Percentiles rank a stretch among this genome's conserved stretches.
Conservation (phyloP, 2,797 vertebrate species). For the Carapus acus region DNA sequence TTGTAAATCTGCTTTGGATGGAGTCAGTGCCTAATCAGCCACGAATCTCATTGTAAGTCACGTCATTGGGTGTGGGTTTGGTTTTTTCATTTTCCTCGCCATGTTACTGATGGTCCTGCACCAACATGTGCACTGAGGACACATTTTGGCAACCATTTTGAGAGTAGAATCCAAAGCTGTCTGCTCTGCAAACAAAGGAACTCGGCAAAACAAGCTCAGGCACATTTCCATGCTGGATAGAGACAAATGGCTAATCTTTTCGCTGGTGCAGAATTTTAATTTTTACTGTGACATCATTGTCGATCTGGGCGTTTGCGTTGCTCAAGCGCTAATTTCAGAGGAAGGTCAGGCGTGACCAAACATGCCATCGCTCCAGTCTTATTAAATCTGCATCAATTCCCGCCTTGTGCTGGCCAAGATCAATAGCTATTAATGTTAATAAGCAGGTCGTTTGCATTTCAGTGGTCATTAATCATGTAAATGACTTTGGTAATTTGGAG, state of each 20-base stretch:
- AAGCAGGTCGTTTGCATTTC: slow-evolving; percentile 52
- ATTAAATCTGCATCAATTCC: slow-evolving; percentile 60
- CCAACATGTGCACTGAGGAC: too few relatives aligned
- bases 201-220: slow-evolving; percentile 43
- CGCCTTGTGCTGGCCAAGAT: slow-evolving; percentile 48
- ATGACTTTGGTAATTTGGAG: slow-evolving; percentile 60
- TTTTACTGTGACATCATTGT: slow-evolving; percentile 40
- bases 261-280: slow-evolving; percentile 46
- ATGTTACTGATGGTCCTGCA: too few relatives aligned
- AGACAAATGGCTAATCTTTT: slow-evolving; percentile 50
- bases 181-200: slow-evolving; percentile 43
- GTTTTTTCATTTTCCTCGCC: too few relatives aligned
- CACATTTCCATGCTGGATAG: slow-evolving; percentile 34
- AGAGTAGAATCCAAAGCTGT: too few relatives aligned
- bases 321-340: slow-evolving; percentile 35
- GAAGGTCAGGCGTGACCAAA: slow-evolving; percentile 50
- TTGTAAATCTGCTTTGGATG: too few relatives aligned
- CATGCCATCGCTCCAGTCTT: slow-evolving; percentile 52
- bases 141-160: too few relatives aligned
- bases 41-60: too few relatives aligned
- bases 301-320: too few relatives aligned
- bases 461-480: slow-evolving; percentile 60
- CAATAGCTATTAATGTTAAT: slow-evolving; percentile 64
- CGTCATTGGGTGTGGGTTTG: too few relatives aligned
- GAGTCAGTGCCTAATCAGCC: too few relatives aligned